A percentile compares a stretch with the other conserved stretches of the same genome.
Conservation (phyloP, 2,113 vertebrate species). For the Vidua chalybeata region DNA sequence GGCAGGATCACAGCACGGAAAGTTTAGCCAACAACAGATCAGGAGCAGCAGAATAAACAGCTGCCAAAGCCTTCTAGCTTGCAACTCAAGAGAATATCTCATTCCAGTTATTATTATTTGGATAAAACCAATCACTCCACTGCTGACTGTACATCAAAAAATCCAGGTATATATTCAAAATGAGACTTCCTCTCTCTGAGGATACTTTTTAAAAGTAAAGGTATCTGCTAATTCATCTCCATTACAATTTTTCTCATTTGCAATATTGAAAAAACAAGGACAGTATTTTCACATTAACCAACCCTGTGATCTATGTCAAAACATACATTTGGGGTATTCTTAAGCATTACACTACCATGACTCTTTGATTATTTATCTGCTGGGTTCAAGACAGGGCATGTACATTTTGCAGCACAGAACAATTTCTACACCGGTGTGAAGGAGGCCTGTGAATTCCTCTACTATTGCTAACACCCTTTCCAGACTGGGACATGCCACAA, state of each 20-base stretch:
- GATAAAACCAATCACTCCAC: not conserved
- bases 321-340: not conserved
- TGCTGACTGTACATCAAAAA: not conserved
- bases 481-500: not conserved
- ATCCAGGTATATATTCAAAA: not conserved
- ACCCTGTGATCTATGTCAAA: not conserved
- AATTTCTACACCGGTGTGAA: not conserved
- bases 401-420: rapidly evolving
- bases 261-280: not conserved
- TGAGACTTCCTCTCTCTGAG: not conserved
- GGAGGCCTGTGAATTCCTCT: not conserved
- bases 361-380: not conserved
- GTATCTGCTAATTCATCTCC: not conserved
- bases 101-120: not conserved
- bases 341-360: rapidly evolving
- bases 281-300: not conserved
- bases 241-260: not conserved
- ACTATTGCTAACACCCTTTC: not conserved
- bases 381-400: not conserved
- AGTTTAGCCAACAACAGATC: not conserved
- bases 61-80: not conserved
- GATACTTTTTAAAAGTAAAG: not conserved
- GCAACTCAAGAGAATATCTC: not conserved
- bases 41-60: not conserved
- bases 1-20: not conserved